Evolutionary conservation across 2,113 vertebrate genomes (phyloP), one percentile per base, ranked within the genome.

Genomic region (Nothoprocta pentlandii): DNA sequence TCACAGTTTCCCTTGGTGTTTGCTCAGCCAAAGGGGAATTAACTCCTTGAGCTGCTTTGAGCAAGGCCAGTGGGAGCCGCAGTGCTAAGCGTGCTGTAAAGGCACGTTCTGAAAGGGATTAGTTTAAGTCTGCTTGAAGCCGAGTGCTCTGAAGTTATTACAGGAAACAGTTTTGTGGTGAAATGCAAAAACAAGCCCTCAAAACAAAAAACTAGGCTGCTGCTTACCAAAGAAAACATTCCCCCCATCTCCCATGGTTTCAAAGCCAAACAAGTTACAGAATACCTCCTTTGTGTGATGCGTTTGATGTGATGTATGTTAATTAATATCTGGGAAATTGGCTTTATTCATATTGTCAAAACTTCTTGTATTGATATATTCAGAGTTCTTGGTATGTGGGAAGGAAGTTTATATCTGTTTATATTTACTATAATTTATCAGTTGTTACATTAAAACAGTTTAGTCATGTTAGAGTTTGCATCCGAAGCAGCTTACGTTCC

Each of bases 71-170:
- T 0, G 0, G 80, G 64, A 90, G 56, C 15, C 51, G 2, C 12
- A 74, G 68, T 4, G 0, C n/a, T 0, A 8, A 56, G 90, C 2
- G 0, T 0, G 1, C 66, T 34, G 23, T 39, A 68, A 68, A 0
- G 4, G 42, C 73, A 51, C 82, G 68, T 93, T 94, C 83, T 86
- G 77, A 78, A 92, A 61, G 80, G 86, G 83, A 89, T 94, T 95
- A 81, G 9, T 75, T 89, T 82, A 84, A 88, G 69, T 89, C 85
- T 87, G 2, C 64, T 86, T 69, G 77, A 84, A 92, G 49, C 88
- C 75, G 5, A 62, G 62, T 67, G 41, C 90, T 92, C 83, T 81
- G 66, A 79, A 86, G 69, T 71, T 89, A 19, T 78, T 94, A 64
- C 20, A 68, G 68, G 69, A 62, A 90, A 53, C 39, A 32, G 73